Percentiles rank a stretch among this genome's conserved stretches.
These are phyloP conservation scores for Acrossocheilus fasciatus DNA, from an alignment of 2,797 vertebrate species.

Conservation along the genomic window DNA sequence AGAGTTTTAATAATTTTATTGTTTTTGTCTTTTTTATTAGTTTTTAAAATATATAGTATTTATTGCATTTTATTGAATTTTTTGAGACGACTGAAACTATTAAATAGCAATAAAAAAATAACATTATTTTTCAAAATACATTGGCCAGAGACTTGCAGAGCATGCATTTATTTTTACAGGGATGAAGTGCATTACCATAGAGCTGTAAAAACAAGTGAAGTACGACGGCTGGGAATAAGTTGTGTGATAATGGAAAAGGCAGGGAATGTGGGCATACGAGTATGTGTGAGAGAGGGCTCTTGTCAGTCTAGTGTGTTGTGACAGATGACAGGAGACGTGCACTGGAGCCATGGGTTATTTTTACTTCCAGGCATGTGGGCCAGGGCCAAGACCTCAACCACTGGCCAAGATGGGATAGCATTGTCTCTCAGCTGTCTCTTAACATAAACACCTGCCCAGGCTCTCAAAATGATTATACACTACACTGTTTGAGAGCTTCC, in stretches of 20 bases:
- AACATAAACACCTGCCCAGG: constrained; percentile 48
- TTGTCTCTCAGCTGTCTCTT: constrained; percentile 53
- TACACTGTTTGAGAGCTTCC: constrained; percentile 28
- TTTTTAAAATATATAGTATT: not conserved
- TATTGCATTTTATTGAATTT: not conserved
- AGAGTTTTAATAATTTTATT: too few species aligned
- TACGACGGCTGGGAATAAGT: not conserved
- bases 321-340: constrained; percentile 36
- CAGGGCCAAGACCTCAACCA: constrained; percentile 31
- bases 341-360: constrained; percentile 51
- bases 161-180: not conserved
- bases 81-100: not conserved
- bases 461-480: constrained; percentile 47
- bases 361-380: constrained; percentile 27
- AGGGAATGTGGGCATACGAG: not conserved
- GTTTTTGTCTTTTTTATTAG: not conserved
- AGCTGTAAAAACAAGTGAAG: constrained; percentile 3
- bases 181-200: not conserved
- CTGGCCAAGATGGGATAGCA: constrained; percentile 41
- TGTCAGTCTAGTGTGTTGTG: constrained; percentile 23
- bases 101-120: not conserved
- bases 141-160: not conserved
- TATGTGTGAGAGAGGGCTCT: not conserved
- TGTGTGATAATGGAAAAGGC: constrained; percentile 13
- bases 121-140: not conserved